Base-by-base conservation (phyloP, 92 coral and sea anemone species). In the Montipora capitata region DNA sequence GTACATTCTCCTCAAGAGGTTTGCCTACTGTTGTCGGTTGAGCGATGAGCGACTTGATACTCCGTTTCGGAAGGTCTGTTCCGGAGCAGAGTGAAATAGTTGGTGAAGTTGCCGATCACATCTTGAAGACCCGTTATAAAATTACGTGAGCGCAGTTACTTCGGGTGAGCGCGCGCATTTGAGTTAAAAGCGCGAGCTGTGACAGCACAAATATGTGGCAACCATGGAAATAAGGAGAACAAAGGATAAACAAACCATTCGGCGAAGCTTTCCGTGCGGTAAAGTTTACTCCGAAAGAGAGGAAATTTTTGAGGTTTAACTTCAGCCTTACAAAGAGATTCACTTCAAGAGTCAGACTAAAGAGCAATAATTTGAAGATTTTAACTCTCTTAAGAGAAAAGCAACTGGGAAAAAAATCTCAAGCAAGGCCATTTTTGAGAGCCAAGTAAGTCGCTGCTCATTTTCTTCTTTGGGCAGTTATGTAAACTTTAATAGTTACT, bases 161-260 rank as follows among this genome's bases (percentile, higher is more conserved):
- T 62, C 4, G 3, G 38, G 76, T 16, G 56, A 8, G 77, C 76
- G 27, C 76, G 54, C 77, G 66, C 66, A 43, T 45, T 42, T 61
- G 51, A 43, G 13, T 16, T 63, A 35, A 61, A 2, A 54, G 68
- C 38, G 85, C 75, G 77, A 65, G 76, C 77, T 81, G 14, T 81
- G 85, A 81, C 77, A 43, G 3, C 35, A 68, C 65, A 81, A 81
- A 81, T 57, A 63, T 14, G 76, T 0, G 6, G 52, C 68, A 51
- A 68, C 85, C 76, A 81, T 81, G 68, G 48, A 42, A 69, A 81
- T 56, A 15, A 40, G 35, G 68, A 81, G 54, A 54, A 81, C 51
- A 16, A 35, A 1, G 10, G 40, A 17, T 52, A 81, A 80, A 80
- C 85, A 80, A 51, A 35, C 17, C 51, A 67, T n/a, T 68, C 51